A percentile compares a stretch with the other conserved stretches of the same genome.
Evolutionary conservation across 2,888 invertebrate genomes (phyloP).

Genomic region (Melanchra persicariae): DNA sequence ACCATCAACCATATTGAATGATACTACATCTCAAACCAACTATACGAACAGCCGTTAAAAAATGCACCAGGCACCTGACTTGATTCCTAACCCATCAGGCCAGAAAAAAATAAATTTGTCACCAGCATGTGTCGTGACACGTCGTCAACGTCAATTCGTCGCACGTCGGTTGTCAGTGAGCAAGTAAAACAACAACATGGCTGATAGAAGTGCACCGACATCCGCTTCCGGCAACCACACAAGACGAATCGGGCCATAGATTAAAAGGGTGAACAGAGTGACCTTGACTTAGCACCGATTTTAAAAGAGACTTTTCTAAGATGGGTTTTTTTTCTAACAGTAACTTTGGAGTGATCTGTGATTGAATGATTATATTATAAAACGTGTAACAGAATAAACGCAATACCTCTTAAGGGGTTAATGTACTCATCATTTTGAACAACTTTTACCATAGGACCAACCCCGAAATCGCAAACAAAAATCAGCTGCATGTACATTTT

Average conservation of each 20-base stretch:
- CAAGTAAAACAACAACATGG: conserved; percentile 75
- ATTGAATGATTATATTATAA: too few species aligned
- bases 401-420: too few species aligned
- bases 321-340: not conserved
- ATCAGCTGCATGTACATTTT: too few species aligned
- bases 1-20: not conserved
- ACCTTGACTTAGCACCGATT: conserved; percentile 39
- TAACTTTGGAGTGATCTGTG: too few species aligned
- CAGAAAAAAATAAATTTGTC: conserved; percentile 73
- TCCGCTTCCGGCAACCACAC: conserved; percentile 85
- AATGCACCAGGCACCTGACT: not conserved
- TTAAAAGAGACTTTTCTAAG: not conserved
- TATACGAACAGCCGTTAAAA: not conserved
- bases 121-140: conserved; percentile 60
- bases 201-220: conserved; percentile 81
- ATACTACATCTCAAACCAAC: not conserved
- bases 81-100: not conserved
- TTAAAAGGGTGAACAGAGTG: conserved; percentile 48
- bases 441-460: too few species aligned
- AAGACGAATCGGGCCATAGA: conserved; percentile 75
- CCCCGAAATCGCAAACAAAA: too few species aligned
- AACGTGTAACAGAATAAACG: too few species aligned
- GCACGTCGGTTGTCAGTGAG: conserved; percentile 72
- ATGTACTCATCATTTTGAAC: too few species aligned
- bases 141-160: conserved; percentile 70